These are phyloP conservation scores for Eurypyga helias DNA, from an alignment of 2,113 vertebrate genomes.

Conservation along the genomic window DNA sequence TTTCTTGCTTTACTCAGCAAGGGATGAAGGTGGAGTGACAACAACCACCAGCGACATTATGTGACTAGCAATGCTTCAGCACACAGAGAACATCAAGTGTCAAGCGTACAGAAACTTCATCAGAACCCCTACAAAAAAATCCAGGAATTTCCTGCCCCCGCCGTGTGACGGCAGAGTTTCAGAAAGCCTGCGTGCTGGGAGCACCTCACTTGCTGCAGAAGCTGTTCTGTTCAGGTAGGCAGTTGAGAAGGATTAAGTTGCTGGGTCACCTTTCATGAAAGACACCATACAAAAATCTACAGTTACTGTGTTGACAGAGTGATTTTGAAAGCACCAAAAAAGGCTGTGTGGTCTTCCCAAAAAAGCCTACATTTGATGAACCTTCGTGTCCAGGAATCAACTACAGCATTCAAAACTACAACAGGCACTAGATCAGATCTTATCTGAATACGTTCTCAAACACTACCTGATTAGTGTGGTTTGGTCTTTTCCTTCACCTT, in stretches of 20 bases:
- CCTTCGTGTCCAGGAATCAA: background rate
- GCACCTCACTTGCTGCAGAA: background rate
- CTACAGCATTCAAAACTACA: background rate
- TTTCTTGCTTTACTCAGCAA: background rate
- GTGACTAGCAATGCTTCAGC: background rate
- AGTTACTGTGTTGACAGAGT: background rate
- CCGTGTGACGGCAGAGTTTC: background rate
- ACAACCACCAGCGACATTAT: background rate
- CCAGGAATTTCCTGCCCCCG: background rate
- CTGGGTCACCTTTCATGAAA: background rate
- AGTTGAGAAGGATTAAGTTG: background rate
- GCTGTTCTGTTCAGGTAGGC: background rate
- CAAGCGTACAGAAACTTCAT: background rate
- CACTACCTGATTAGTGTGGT: background rate
- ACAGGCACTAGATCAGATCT: background rate
- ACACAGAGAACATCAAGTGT: background rate
- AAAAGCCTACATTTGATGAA: background rate
- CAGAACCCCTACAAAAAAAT: background rate
- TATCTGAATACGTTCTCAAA: background rate
- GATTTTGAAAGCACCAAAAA: background rate
- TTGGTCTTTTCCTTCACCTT: background rate
- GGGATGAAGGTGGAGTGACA: background rate
- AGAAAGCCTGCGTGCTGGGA: background rate
- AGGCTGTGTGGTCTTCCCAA: background rate
- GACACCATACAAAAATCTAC: background rate